These are phyloP conservation scores for Crocodylus rhombifer DNA, from an alignment of 2,797 vertebrate genomes.

Conservation along the genomic window DNA sequence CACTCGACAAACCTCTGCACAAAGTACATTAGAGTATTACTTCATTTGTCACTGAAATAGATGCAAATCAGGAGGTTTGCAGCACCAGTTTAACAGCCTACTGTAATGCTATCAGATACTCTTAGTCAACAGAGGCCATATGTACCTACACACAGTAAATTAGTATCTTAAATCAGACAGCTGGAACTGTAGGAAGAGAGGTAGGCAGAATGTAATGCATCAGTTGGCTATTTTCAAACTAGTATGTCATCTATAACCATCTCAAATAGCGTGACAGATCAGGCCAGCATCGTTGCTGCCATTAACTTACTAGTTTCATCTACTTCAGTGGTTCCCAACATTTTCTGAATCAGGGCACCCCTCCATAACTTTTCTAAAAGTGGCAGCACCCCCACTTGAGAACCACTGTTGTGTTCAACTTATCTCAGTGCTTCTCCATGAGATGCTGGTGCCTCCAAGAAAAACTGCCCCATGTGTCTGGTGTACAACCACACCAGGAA, in stretches of 20 bases:
- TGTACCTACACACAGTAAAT: not conserved
- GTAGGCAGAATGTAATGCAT: not conserved
- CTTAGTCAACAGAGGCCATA: not conserved
- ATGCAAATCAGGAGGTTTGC: rapidly evolving
- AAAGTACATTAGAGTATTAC: rapidly evolving
- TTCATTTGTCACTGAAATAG: not conserved
- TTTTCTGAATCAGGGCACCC: too few relatives aligned
- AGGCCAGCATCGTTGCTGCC: not conserved
- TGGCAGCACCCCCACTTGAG: too few relatives aligned
- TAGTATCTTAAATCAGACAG: not conserved
- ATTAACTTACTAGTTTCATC: not conserved
- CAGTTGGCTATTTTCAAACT: not conserved
- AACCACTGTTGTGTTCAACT: too few relatives aligned
- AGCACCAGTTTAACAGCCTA: rapidly evolving
- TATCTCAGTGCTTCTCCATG: too few relatives aligned
- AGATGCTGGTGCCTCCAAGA: too few relatives aligned
- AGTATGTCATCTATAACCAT: not conserved
- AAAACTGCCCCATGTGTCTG: too few relatives aligned
- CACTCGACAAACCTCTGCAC: rapidly evolving
- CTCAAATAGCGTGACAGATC: not conserved
- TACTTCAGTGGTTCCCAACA: too few relatives aligned
- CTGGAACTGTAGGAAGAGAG: not conserved
- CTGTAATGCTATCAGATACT: not conserved
- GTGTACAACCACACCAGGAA: too few relatives aligned
- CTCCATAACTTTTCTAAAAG: too few relatives aligned